Percentiles rank a stretch among this genome's conserved stretches.
Evolutionary conservation across 2,797 vertebrate genomes (phyloP).

Genomic region (Cossypha dichroa): DNA sequence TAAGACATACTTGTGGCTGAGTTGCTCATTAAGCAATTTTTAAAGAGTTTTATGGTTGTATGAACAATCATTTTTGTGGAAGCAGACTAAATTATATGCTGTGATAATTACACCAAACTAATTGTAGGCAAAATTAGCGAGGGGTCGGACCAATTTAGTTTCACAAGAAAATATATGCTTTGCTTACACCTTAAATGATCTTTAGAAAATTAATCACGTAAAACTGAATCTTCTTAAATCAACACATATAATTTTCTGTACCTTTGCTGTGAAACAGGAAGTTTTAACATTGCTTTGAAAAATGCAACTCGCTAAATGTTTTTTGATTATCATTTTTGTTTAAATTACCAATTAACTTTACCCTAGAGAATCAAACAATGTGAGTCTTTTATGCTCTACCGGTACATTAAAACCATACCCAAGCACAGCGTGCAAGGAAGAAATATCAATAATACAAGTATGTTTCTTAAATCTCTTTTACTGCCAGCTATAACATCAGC

Average conservation of each 20-base stretch:
- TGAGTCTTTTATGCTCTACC: not conserved
- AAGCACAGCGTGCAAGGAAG: not conserved
- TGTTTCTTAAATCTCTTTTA: not conserved
- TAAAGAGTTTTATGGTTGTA: constrained; percentile 74
- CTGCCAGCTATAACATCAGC: not conserved
- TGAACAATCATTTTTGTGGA: constrained; percentile 76
- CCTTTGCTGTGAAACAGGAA: not conserved
- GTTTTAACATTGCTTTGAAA: constrained; percentile 30
- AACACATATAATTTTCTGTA: constrained; percentile 28
- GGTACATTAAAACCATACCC: not conserved
- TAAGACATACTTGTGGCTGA: constrained; percentile 57
- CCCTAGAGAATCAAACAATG: constrained; percentile 16
- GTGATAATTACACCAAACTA: constrained; percentile 77
- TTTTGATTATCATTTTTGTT: not conserved
- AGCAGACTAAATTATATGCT: constrained; percentile 71
- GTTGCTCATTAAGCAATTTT: constrained; percentile 78
- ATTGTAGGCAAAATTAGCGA: constrained; percentile 78
- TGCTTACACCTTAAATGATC: constrained; percentile 66
- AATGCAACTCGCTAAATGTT: constrained; percentile 6
- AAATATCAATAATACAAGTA: not conserved
- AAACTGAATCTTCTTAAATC: constrained; percentile 48
- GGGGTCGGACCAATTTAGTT: constrained; percentile 60
- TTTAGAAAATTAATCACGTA: constrained; percentile 64
- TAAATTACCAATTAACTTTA: constrained; percentile 52
- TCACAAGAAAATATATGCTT: constrained; percentile 65